A percentile compares a stretch with the other conserved stretches of the same genome.
Evolutionary conservation across 1,140 invertebrate species (phyloP).

Genomic region (Drosophila micromelanica): DNA sequence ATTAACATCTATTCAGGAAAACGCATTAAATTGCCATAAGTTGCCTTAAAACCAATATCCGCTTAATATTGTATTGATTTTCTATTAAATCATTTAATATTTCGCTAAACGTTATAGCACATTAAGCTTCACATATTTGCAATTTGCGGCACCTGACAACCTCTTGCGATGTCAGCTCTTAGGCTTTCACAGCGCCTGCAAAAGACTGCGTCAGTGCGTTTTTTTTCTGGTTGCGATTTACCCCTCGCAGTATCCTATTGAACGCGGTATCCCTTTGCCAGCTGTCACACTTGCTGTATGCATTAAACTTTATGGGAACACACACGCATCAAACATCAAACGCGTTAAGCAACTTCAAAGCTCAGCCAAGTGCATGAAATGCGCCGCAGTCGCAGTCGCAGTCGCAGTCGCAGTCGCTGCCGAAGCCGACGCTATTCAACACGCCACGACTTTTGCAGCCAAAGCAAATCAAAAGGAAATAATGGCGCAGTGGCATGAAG

Average conservation of each 20-base stretch:
- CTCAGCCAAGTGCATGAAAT: slow-evolving; percentile 77
- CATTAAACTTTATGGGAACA: slow-evolving; percentile 60
- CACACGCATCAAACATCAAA: slow-evolving; percentile 68
- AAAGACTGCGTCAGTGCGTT: background rate
- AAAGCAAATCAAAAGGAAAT: slow-evolving; percentile 81
- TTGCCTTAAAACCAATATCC: no score
- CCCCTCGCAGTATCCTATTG: slow-evolving; percentile 23
- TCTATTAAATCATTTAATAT: no score
- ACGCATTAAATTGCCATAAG: no score
- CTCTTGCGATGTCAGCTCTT: slow-evolving; percentile 13
- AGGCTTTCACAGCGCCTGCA: background rate
- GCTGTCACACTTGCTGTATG: slow-evolving; percentile 59
- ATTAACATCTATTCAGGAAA: no score
- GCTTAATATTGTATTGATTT: no score
- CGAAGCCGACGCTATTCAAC: slow-evolving; percentile 54
- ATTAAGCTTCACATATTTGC: no score
- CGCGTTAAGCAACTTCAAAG: slow-evolving; percentile 77
- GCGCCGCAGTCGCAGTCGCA: slow-evolving; percentile 28
- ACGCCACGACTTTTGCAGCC: slow-evolving; percentile 74
- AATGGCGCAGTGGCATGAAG: slow-evolving; percentile 66
- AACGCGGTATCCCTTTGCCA: slow-evolving; percentile 20
- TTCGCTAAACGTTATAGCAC: no score
- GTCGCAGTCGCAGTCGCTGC: slow-evolving; percentile 19
- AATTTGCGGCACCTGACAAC: no score
- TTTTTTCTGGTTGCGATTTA: background rate